These are phyloP conservation scores for Zenarchopterus dispar DNA, from an alignment of 2,797 vertebrate genomes.

Conservation along the genomic window DNA sequence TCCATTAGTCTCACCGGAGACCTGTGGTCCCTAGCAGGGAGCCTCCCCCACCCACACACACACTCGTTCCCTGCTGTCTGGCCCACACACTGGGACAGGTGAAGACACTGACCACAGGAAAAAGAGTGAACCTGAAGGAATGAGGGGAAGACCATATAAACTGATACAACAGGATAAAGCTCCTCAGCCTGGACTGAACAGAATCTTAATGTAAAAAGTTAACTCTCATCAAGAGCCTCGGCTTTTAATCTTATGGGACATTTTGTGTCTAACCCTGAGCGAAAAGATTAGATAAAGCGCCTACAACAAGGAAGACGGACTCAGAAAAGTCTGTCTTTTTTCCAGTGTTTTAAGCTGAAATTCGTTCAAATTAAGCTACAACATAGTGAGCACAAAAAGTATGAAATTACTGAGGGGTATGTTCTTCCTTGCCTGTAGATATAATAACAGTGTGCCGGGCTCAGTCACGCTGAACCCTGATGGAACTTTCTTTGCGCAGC, in stretches of 20 bases:
- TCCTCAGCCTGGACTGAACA: constrained; percentile 13
- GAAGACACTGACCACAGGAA: constrained; percentile 68
- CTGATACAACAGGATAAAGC: constrained; percentile 14
- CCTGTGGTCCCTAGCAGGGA: constrained; percentile 73
- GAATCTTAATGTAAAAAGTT: constrained; percentile 33
- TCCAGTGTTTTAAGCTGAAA: constrained; percentile 20
- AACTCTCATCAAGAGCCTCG: constrained; percentile 30
- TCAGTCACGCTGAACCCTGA: constrained; percentile 48
- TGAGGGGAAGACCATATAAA: constrained; percentile 3
- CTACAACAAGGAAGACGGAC: constrained; percentile 8
- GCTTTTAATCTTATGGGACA: constrained; percentile 18
- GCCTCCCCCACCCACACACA: constrained; percentile 36
- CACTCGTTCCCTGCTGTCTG: constrained; percentile 46
- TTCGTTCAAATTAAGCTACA: constrained; percentile 39
- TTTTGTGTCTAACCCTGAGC: constrained; percentile 23
- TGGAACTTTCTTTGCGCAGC: constrained; percentile 54
- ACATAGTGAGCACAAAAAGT: constrained; percentile 23
- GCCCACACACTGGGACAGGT: constrained; percentile 77
- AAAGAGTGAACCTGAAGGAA: constrained; percentile 34
- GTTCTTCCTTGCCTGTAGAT: constrained; percentile 50
- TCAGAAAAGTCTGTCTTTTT: constrained; percentile 29
- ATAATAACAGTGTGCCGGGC: constrained; percentile 19
- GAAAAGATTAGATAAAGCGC: constrained; percentile 30
- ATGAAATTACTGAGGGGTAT: constrained; percentile 46
- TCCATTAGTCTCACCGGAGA: constrained; percentile 77